These are phyloP conservation scores for Agonopterix heracliana DNA, from an alignment of 2,888 invertebrate genomes.

Conservation along the genomic window DNA sequence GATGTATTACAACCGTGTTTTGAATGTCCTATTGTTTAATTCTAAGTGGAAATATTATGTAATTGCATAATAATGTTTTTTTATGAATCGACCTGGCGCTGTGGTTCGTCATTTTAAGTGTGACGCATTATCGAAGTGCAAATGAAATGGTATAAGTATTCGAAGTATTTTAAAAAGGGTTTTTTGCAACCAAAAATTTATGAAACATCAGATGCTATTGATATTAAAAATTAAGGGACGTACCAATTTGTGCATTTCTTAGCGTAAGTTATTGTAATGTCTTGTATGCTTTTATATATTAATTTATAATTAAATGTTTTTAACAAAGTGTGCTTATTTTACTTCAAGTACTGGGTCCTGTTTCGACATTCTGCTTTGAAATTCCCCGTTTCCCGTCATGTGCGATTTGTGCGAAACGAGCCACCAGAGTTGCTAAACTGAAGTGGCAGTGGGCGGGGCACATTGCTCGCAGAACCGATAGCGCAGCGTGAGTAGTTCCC, in stretches of 20 bases:
- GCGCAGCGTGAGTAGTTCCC: too few relatives aligned
- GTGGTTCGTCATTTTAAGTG: background rate
- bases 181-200: slow-evolving; percentile 23
- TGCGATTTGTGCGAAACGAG: too few relatives aligned
- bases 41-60: too few relatives aligned
- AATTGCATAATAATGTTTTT: too few relatives aligned
- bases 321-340: slow-evolving; percentile 29
- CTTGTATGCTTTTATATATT: slow-evolving; percentile 70
- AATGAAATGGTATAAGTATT: slow-evolving; percentile 19
- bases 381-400: too few relatives aligned
- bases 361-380: too few relatives aligned
- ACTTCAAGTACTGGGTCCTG: too few relatives aligned
- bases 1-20: too few relatives aligned
- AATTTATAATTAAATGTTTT: slow-evolving; percentile 71
- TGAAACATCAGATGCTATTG: slow-evolving; percentile 41
- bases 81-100: background rate
- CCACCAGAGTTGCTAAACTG: too few relatives aligned
- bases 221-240: slow-evolving; percentile 41
- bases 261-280: slow-evolving; percentile 57
- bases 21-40: too few relatives aligned
- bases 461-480: too few relatives aligned
- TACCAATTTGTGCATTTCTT: slow-evolving; percentile 73
- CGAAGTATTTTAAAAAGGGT: slow-evolving; percentile 3
- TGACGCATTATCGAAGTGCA: background rate
- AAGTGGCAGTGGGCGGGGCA: too few relatives aligned